A percentile compares a stretch with the other conserved stretches of the same genome.
Conservation (phyloP, 2,113 vertebrate genomes). For the Stegastes partitus region DNA sequence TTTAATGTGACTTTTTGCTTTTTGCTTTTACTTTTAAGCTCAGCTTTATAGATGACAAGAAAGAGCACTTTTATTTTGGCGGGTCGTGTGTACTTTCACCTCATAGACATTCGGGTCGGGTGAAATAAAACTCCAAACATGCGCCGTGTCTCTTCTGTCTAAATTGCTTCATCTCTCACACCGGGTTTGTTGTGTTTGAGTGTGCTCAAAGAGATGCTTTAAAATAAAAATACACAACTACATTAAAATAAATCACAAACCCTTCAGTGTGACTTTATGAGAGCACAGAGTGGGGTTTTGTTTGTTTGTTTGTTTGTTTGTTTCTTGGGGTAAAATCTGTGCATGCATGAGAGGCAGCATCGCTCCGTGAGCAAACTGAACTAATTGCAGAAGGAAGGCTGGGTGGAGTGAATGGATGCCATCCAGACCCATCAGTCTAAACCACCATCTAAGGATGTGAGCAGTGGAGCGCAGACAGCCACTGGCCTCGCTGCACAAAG, state of each 20-base stretch:
- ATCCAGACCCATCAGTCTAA: conserved; percentile 17
- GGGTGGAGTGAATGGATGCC: conserved; percentile 14
- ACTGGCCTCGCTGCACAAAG: conserved; percentile 9
- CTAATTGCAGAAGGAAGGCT: neutral
- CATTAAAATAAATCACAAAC: neutral
- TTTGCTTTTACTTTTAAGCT: neutral
- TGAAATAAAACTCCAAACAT: neutral
- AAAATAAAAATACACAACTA: neutral
- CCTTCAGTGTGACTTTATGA: neutral
- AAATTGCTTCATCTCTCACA: neutral
- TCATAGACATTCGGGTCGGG: neutral
- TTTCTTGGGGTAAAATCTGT: neutral
- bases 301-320: too few relatives aligned
- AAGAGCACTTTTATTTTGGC: neutral
- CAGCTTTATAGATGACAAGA: neutral
- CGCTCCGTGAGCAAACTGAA: neutral
- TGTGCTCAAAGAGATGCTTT: neutral
- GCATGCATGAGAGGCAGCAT: neutral
- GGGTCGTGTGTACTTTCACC: neutral
- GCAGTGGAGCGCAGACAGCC: conserved; percentile 6
- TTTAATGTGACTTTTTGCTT: neutral
- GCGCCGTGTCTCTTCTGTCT: too few relatives aligned
- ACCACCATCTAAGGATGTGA: conserved; percentile 49
- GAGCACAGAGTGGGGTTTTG: neutral
- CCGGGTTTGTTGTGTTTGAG: neutral